Evolutionary conservation across 2,113 vertebrate species (phyloP).

Genomic region (Passerina amoena): DNA sequence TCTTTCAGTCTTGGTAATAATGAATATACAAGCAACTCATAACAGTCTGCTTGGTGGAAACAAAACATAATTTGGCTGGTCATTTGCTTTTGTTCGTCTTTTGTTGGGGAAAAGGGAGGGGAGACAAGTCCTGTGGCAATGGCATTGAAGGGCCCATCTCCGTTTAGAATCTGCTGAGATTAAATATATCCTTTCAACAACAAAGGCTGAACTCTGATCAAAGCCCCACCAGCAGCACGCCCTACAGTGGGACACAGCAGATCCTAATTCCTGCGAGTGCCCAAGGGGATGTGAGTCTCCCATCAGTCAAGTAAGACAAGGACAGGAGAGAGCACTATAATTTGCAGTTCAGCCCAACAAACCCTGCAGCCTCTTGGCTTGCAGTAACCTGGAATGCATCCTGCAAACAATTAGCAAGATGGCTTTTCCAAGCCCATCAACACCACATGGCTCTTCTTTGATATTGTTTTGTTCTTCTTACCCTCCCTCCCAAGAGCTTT

Average conservation of each 20-base stretch:
- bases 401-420: constrained; percentile 49
- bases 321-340: constrained; percentile 1
- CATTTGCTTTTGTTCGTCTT: constrained; percentile 32
- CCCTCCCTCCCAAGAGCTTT: neutral
- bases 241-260: constrained; percentile 24
- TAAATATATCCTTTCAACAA: constrained; percentile 65
- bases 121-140: constrained; percentile 38
- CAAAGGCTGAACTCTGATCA: constrained; percentile 56
- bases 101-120: neutral
- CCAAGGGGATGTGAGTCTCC: neutral
- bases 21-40: neutral
- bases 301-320: constrained; percentile 33
- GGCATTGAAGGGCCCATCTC: constrained; percentile 28
- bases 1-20: constrained; percentile 23
- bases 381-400: constrained; percentile 30
- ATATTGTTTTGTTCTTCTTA: constrained; percentile 17
- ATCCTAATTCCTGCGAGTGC: neutral
- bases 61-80: constrained; percentile 28
- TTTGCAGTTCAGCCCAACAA: constrained; percentile 35
- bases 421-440: constrained; percentile 21
- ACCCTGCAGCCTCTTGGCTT: constrained; percentile 35
- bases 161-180: constrained; percentile 33
- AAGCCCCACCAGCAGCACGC: constrained; percentile 21
- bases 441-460: constrained; percentile 7
- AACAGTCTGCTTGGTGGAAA: neutral